phyloP scores from a whole-genome alignment of 2,797 vertebrate species.

The Platyrinchus mystaceus region DNA sequence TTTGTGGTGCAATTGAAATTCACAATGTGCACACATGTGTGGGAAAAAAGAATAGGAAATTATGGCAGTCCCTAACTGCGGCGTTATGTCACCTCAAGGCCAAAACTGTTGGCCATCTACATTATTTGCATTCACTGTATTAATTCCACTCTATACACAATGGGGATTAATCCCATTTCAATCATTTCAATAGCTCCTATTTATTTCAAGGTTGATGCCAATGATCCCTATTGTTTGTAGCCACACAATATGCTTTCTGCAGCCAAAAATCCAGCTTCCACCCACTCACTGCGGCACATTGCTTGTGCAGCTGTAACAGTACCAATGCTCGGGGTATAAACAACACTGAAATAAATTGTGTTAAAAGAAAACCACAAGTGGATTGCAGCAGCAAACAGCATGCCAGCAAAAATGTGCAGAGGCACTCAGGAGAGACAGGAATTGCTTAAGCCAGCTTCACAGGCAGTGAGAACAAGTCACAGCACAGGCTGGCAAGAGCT shows the following conservation, averaged over 20 bases:
- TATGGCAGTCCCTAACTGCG: background rate
- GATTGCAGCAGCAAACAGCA: background rate
- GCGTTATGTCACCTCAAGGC: background rate
- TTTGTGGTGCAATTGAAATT: background rate
- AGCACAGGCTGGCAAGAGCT: background rate
- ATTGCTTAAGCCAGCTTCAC: background rate
- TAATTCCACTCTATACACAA: background rate
- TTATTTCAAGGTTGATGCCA: conserved; percentile 11
- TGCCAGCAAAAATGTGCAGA: background rate
- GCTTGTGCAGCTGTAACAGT: background rate
- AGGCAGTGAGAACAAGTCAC: fast-evolving
- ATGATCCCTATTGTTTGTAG: background rate
- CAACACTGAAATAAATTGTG: background rate
- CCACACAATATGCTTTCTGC: background rate
- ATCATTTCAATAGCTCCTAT: background rate
- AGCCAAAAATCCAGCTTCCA: background rate
- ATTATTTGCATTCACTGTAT: background rate
- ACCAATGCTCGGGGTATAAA: fast-evolving
- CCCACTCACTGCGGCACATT: fast-evolving
- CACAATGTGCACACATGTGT: background rate
- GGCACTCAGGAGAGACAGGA: background rate
- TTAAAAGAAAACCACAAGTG: background rate
- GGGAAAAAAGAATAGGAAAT: background rate
- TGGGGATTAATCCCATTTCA: conserved; percentile 10
- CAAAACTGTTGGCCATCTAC: background rate